Evolutionary conservation across 2,113 vertebrate species (phyloP).

Genomic region (Trinectes maculatus): DNA sequence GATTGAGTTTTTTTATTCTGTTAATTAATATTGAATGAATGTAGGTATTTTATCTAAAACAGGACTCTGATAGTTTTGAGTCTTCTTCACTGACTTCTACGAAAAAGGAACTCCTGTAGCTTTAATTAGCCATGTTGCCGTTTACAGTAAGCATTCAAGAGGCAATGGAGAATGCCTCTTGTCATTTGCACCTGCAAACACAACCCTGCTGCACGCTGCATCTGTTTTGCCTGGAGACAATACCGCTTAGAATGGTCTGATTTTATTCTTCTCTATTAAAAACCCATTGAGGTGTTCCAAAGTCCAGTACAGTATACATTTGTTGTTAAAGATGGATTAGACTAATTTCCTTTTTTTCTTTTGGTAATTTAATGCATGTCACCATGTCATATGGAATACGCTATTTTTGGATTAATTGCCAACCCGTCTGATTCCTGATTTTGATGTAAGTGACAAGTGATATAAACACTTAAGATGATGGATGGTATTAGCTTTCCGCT

Average conservation of each 20-base stretch:
- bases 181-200: constrained; percentile 75
- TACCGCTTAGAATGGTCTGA: neutral
- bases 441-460: constrained; percentile 18
- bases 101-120: constrained; percentile 16
- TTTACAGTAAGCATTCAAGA: constrained; percentile 43
- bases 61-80: neutral
- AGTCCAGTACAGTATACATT: neutral
- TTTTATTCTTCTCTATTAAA: neutral
- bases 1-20: too few species aligned
- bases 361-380: constrained; percentile 5
- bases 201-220: neutral
- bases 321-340: constrained; percentile 5
- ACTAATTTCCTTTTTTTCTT: neutral
- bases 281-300: neutral
- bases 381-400: constrained; percentile 5
- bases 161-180: constrained; percentile 53
- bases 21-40: too few species aligned
- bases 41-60: too few species aligned
- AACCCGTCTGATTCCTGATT: constrained; percentile 10
- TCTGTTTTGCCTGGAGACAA: constrained; percentile 18
- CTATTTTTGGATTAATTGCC: neutral
- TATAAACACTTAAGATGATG: neutral
- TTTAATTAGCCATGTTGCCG: constrained; percentile 30
- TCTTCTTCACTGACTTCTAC: neutral
- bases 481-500: neutral